Evolutionary conservation across 2,888 invertebrate species (phyloP), one percentile per base, ranked within the genome.

Genomic region (Nomada goodeniana): DNA sequence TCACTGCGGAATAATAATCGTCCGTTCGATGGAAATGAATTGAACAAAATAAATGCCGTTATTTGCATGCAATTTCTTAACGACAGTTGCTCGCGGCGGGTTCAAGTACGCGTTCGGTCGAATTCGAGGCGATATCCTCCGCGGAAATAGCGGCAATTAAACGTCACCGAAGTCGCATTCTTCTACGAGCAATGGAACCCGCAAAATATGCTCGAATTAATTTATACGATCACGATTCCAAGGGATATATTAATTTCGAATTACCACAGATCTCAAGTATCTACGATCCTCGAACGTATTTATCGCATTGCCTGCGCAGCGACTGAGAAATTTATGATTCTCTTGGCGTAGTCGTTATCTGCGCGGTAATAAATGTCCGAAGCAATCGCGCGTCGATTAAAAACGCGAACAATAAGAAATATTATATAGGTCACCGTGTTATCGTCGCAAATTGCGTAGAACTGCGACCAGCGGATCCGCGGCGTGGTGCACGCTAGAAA

Each of bases 391-490:
- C 55, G 64, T 63, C 63, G 64, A 57, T 64, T 65, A 65, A 76
- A 47, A 47, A 47, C 15, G 15, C 47, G 11, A 47, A 55, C 52
- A 60, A 11, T 65, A 53, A 73, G 59, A 85, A 80, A 87, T 86
- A 84, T 84, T 88, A 90, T 88, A 88, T 85, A 85, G 86, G 86
- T 87, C 86, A 90, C 82, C 82, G 71, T 85, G 85, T 79, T 85
- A 77, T 74, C 77, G 64, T 73, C 65, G 64, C 65, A 65, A 79
- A 75, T 65, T 65, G 72, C 77, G 80, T 83, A 85, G 70, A 61
- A 76, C 61, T 70, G 77, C 44, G 63, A 63, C 68, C 23, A 23
- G 23, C 23, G 23, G 23, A 23, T 23, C 23, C 23, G 23, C 23
- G 23, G 23, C 23, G 23, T 23, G 23, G 59, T 68, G 59, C 67